Conservation (phyloP, 2,113 vertebrate genomes). For the Charadrius vociferus region DNA sequence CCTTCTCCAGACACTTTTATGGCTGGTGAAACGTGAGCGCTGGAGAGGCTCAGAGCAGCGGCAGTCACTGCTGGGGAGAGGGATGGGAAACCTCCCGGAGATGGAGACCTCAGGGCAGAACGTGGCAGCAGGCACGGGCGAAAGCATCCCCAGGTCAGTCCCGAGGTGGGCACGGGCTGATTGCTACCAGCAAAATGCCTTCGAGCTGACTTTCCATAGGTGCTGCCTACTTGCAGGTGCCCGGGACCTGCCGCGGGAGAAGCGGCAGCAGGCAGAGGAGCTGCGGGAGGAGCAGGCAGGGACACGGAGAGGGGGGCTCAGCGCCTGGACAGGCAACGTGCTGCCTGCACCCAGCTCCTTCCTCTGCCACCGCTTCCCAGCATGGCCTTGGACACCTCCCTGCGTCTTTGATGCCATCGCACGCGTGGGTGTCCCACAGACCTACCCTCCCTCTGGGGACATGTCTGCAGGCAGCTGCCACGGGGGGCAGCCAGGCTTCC, state of each 20-base stretch:
- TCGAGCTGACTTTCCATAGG: not conserved
- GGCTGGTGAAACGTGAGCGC: not conserved
- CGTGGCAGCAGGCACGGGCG: not conserved
- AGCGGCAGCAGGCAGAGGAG: not conserved
- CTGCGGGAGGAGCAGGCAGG: not conserved
- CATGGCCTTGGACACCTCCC: not conserved
- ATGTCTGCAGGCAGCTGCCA: not conserved
- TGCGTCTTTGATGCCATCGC: rapidly evolving
- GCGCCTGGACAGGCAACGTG: not conserved
- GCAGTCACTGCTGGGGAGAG: not conserved
- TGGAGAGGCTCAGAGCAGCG: not conserved
- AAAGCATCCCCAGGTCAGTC: not conserved
- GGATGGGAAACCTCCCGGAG: not conserved
- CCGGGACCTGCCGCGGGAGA: not conserved
- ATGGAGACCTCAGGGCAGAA: not conserved
- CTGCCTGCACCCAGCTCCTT: not conserved
- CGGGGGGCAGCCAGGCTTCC: not conserved
- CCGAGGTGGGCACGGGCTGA: not conserved
- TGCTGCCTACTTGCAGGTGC: not conserved
- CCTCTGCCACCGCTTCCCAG: not conserved
- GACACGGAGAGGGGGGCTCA: not conserved
- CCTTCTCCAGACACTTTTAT: constrained; percentile 14
- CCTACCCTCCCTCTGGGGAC: not conserved
- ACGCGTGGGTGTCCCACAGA: not conserved
- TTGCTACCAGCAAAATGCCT: rapidly evolving